Conservation (phyloP, 2,797 vertebrate species). For the Phrynocephalus vlangalii region DNA sequence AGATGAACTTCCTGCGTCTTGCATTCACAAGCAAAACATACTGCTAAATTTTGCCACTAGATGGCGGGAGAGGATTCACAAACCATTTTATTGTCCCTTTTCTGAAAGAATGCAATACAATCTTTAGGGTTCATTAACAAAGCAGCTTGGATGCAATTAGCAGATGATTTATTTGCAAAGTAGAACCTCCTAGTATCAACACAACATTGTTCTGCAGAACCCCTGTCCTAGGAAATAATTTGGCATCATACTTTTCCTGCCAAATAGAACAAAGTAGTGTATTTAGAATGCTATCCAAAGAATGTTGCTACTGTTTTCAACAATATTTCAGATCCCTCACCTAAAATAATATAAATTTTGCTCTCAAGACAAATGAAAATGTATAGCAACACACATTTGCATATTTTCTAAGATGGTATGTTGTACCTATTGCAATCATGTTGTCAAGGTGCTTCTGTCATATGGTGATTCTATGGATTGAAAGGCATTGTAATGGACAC, state of each 20-base stretch:
- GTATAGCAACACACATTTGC: not conserved
- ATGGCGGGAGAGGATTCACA: not conserved
- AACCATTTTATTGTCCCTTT: not conserved
- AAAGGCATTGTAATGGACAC: no score
- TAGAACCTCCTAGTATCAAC: not conserved
- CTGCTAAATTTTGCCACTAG: not conserved
- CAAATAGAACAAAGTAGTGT: not conserved
- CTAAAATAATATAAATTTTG: not conserved
- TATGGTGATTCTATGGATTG: no score
- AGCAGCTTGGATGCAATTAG: slow-evolving; percentile 10
- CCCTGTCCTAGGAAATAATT: no score
- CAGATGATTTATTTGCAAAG: slow-evolving; percentile 5
- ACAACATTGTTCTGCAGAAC: not conserved
- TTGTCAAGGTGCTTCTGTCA: not conserved
- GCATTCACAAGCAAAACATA: not conserved
- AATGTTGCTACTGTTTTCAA: not conserved
- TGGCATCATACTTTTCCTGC: not conserved
- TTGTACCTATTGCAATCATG: not conserved
- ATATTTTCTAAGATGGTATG: not conserved
- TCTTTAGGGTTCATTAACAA: slow-evolving; percentile 8
- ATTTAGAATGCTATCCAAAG: not conserved
- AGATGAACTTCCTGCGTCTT: not conserved
- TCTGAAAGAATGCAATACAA: not conserved
- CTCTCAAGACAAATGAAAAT: not conserved
- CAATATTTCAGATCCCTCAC: not conserved